Base-by-base conservation (phyloP, 2,797 vertebrate genomes). In the Salmo trutta region DNA sequence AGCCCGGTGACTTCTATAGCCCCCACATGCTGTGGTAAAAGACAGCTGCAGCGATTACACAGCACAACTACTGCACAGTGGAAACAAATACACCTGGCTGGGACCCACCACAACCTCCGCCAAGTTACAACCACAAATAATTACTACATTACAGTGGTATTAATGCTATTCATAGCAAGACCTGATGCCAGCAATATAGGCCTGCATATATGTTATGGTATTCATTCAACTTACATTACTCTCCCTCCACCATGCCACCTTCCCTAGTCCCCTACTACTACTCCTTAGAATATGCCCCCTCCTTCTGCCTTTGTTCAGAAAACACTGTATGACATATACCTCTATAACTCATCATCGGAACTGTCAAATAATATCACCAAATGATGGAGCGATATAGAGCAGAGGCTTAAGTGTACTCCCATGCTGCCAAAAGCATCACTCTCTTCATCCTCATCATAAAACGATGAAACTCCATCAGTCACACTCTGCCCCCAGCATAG, bases 391-490 rank as follows among this genome's bases (percentile, higher is more conserved):
- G 81, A 83, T 74, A 4, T 72, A 75, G 66, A 75, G 62, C 53
- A 64, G 79, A 75, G 88, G 87, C 89, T 93, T 91, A 90, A 89
- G 85, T 90, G 91, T 90, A 85, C 89, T 82, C 77, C 3, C 3
- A 76, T 68, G 76, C 79, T 86, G 89, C 88, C 84, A 87, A 85
- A 90, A 88, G 79, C 87, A 52, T 73, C 76, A 5, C 81, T 77
- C 77, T 67, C 81, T 83, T 76, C 74, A 77, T 88, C 86, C 79
- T 81, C 86, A 73, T 89, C 87, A 81, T 91, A 86, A 93, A 93
- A 91, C n/a, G 47, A 68, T 86, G 86, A 88, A 91, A 90, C 91
- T 86, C 83, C 91, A 91, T 91, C 91, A 91, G 90, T 85, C 88
- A 85, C 73, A 51, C 84, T 85, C 85, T 66, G 83, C 81, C 80